Evolutionary conservation across 2,113 vertebrate species (phyloP), one percentile per base, ranked within the genome.

Genomic region (Geococcyx californianus): DNA sequence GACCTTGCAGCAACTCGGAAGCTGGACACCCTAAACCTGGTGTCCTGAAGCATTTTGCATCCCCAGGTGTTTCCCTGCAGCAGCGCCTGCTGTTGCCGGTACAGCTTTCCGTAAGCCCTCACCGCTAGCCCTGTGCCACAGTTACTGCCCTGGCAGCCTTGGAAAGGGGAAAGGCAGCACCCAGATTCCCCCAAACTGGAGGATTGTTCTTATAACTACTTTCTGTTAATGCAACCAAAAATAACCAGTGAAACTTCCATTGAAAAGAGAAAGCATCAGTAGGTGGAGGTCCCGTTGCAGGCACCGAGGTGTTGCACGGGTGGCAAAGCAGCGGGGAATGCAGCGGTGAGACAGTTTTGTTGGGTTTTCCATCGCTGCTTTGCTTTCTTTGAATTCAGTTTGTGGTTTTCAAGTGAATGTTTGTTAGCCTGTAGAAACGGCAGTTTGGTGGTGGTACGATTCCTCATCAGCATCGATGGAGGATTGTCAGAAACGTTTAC

Each of bases 281-380:
- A 29, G 76, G 63, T 2, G 7, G 49, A 60, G 62, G 49, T 58
- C 8, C 21, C 1, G 0, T 5, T 34, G 20, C 34, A 78, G 38
- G 58, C 54, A 7, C 20, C 4, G 25, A 38, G 24, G 15, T 21
- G 10, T 2, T 7, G n/a, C 13, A 12, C 16, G 36, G 26, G 58
- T 1, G 2, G 40, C 17, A 47, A 18, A 49, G 59, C 59, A 20
- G 59, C 0, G 0, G 34, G 29, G 45, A 62, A 3, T 51, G 19
- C 8, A 0, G 31, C 0, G 4, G 26, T 2, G 26, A 38, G 55
- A 19, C 0, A 1, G 49, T 49, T 36, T n/a, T 26, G 40, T 33
- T 38, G 45, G 4, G 2, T 29, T 69, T 68, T 36, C 18, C 33
- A 16, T 5, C 1, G 0, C 24, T 66, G 45, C n/a, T 54, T 38